These are phyloP conservation scores for Caranx melampygus DNA, from an alignment of 2,113 vertebrate genomes.

Conservation along the genomic window DNA sequence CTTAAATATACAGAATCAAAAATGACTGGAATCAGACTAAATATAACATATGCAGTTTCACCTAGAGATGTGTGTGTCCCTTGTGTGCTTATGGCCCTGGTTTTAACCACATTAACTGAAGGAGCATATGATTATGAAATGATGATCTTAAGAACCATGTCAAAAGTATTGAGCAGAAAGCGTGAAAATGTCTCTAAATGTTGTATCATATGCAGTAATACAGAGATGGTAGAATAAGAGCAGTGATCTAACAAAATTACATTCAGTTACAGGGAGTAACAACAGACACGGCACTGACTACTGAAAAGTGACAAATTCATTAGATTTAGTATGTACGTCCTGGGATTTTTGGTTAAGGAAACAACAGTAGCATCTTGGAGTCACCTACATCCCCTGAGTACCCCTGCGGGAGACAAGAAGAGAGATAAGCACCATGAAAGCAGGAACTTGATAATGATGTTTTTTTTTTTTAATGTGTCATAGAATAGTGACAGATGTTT, in stretches of 20 bases:
- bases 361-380: constrained; percentile 39
- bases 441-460: not conserved
- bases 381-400: constrained; percentile 24
- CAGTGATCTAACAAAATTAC: constrained; percentile 12
- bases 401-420: constrained; percentile 45
- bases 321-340: constrained; percentile 1
- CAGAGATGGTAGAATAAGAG: too few relatives aligned
- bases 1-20: not conserved
- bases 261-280: constrained; percentile 33
- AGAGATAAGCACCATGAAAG: not conserved
- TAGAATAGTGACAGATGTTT: constrained; percentile 2
- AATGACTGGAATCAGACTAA: not conserved
- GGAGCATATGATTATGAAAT: not conserved
- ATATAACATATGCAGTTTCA: not conserved
- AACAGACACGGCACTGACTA: not conserved
- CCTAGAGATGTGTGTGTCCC: not conserved
- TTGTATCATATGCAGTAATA: not conserved
- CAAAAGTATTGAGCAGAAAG: not conserved
- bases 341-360: constrained; percentile 58
- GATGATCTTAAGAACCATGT: not conserved
- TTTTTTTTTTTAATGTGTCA: constrained; percentile 9
- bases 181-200: not conserved
- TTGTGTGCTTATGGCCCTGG: not conserved
- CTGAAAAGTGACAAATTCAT: constrained; percentile 21
- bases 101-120: not conserved